These are phyloP conservation scores for Bufotes viridis DNA, from an alignment of 2,797 vertebrate genomes.

Conservation along the genomic window DNA sequence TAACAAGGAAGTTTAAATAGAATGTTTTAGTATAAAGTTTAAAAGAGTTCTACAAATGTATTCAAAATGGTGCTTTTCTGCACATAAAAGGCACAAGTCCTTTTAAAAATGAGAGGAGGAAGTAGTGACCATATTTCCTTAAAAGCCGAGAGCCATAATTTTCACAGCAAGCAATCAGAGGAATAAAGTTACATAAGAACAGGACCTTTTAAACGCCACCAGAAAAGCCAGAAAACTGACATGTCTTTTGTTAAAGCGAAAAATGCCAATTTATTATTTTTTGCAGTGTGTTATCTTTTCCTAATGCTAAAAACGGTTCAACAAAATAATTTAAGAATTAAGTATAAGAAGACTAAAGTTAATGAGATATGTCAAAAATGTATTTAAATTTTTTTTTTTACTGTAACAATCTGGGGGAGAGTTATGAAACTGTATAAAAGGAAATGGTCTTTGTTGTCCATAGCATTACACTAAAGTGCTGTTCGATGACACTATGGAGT, in stretches of 20 bases:
- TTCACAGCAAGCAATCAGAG: constrained; percentile 57
- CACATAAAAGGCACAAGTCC: constrained; percentile 54
- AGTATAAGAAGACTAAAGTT: background rate
- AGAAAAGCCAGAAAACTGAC: constrained; percentile 32
- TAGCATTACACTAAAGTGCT: no score
- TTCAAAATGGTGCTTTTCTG: constrained; percentile 60
- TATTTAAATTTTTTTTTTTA: no score
- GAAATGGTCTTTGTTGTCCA: no score
- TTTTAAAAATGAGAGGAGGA: constrained; percentile 59
- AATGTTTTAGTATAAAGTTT: constrained; percentile 63
- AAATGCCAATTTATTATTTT: constrained; percentile 40
- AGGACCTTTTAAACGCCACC: constrained; percentile 55
- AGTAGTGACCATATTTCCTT: constrained; percentile 57
- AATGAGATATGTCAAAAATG: constrained; percentile 7
- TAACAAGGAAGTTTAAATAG: constrained; percentile 56
- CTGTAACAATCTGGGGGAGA: no score
- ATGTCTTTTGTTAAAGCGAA: constrained; percentile 54
- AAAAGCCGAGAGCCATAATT: constrained; percentile 62
- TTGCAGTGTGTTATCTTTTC: constrained; percentile 50
- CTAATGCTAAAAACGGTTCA: constrained; percentile 11
- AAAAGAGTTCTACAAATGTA: constrained; percentile 60
- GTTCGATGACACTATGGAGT: no score
- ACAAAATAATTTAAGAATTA: constrained; percentile 52
- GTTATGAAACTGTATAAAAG: no score
- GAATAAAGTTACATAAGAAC: constrained; percentile 47